Base-by-base conservation (phyloP, 2,888 invertebrate species). In the Uropetala carovei region DNA sequence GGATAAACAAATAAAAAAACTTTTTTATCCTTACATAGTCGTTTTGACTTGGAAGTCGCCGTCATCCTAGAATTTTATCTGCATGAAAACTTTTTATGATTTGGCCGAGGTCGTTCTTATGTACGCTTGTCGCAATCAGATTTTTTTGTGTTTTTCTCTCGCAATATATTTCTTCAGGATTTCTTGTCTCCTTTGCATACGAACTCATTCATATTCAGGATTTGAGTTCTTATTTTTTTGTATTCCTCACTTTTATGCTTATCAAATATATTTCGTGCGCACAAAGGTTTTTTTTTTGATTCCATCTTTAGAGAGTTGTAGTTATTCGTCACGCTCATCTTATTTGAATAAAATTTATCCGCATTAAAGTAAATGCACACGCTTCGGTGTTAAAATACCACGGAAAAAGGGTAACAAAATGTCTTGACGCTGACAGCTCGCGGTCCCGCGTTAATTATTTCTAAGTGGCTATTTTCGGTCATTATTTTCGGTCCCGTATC, bases 141-240 rank as follows among this genome's bases (percentile, higher is more conserved):
- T 59, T 27, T 89, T 89, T 64, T 64, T 89, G 64, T 10, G 83
- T n/a, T 22, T 68, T 22, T 22, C 89, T 60, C n/a, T 64, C 43
- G 64, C 30, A 43, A 16, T 18, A 30, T 89, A 89, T 89, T 16
- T 89, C 64, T 43, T 60, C 59, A 43, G 18, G 43, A 89, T 89
- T 64, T 16, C n/a, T 64, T 89, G 18, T 64, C 89, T 22, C 58
- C 60, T 89, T 64, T 60, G 60, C 59, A 64, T 89, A n/a, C 89
- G 18, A 27, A 22, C 85, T 58, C 59, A 86, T 86, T 86, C 85
- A 22, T 27, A 86, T 86, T 27, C 59, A 22, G 85, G n/a, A 59
- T 30, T 14, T 22, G 30, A 43, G 43, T 43, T 43, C 43, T 58
- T 7, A 84, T 84, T 59, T 86, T 14, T 59, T 86, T 86, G 59